A percentile compares a stretch with the other conserved stretches of the same genome.
Evolutionary conservation across 2,888 invertebrate species (phyloP).

Genomic region (Camptogramma bilineatum): DNA sequence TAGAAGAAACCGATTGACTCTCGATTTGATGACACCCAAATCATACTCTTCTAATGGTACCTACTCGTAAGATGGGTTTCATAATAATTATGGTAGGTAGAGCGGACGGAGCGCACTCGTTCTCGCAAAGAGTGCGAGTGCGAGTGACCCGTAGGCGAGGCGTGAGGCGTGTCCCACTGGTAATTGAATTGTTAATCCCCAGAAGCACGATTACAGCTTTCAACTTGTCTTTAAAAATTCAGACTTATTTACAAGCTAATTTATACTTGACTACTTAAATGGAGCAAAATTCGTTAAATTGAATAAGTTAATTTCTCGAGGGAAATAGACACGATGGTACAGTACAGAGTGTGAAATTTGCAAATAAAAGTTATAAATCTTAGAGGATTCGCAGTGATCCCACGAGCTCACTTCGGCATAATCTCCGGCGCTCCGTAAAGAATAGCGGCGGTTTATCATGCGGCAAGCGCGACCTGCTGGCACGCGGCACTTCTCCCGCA

Average conservation of each 20-base stretch:
- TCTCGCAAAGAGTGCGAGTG: too few species aligned
- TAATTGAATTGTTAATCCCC: conserved; percentile 50
- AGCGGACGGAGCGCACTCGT: too few species aligned
- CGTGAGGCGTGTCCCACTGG: too few species aligned
- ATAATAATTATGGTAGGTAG: too few species aligned
- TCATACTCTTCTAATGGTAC: too few species aligned
- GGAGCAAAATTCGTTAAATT: conserved; percentile 33
- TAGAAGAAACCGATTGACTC: too few species aligned
- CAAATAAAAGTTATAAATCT: conserved; percentile 47
- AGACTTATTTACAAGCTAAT: conserved; percentile 30
- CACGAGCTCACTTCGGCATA: conserved; percentile 38
- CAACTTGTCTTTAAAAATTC: conserved; percentile 34
- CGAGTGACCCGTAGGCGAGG: too few species aligned
- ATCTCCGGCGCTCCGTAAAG: conserved; percentile 37
- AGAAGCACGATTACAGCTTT: conserved; percentile 36
- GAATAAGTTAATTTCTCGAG: conserved; percentile 49
- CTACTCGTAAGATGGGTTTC: too few species aligned
- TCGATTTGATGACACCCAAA: too few species aligned
- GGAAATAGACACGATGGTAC: conserved; percentile 45
- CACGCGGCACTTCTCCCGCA: neutral
- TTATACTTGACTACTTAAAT: conserved; percentile 35
- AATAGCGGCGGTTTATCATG: conserved; percentile 20
- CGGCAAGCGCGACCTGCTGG: conserved; percentile 1
- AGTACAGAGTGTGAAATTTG: conserved; percentile 37
- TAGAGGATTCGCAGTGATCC: conserved; percentile 35